These are phyloP conservation scores for Nomada ruficornis DNA, from an alignment of 2,888 invertebrate species.

Conservation along the genomic window DNA sequence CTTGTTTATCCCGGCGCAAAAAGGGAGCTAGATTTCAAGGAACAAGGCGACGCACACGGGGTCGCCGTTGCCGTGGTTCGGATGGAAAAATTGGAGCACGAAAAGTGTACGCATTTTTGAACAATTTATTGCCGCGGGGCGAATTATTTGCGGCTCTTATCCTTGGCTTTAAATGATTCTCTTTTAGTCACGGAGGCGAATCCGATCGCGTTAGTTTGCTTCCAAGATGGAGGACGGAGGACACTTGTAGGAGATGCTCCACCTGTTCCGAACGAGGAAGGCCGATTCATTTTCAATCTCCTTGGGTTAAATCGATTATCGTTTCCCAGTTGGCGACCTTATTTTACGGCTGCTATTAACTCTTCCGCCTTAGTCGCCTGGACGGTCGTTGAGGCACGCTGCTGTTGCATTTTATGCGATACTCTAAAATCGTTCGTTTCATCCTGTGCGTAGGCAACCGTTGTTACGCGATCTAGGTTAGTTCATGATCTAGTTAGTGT, in stretches of 20 bases:
- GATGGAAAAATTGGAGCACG: too few species aligned
- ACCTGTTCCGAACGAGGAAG: constrained; percentile 33
- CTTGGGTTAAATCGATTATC: constrained; percentile 58
- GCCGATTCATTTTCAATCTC: constrained; percentile 49
- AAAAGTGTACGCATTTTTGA: too few species aligned
- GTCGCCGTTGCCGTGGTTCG: too few species aligned
- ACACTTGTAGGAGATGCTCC: constrained; percentile 11
- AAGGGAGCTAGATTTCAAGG: background rate
- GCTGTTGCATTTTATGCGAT: background rate
- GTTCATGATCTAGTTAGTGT: too few species aligned
- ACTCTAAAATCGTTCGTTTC: background rate
- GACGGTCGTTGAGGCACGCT: constrained; percentile 4
- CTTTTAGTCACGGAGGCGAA: too few species aligned
- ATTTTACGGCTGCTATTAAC: constrained; percentile 19
- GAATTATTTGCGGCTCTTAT: too few species aligned
- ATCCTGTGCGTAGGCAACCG: too few species aligned
- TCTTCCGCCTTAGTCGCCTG: background rate
- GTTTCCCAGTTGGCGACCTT: constrained; percentile 51
- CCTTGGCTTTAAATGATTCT: too few species aligned
- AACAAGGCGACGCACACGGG: background rate
- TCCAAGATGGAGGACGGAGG: constrained; percentile 3
- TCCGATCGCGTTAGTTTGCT: background rate
- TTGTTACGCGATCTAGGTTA: too few species aligned
- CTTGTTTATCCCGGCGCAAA: background rate
- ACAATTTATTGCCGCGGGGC: too few species aligned